A percentile compares a stretch with the other conserved stretches of the same genome.
phyloP scores from a whole-genome alignment of 2,797 vertebrate genomes.

The Eutrigla gurnardus region DNA sequence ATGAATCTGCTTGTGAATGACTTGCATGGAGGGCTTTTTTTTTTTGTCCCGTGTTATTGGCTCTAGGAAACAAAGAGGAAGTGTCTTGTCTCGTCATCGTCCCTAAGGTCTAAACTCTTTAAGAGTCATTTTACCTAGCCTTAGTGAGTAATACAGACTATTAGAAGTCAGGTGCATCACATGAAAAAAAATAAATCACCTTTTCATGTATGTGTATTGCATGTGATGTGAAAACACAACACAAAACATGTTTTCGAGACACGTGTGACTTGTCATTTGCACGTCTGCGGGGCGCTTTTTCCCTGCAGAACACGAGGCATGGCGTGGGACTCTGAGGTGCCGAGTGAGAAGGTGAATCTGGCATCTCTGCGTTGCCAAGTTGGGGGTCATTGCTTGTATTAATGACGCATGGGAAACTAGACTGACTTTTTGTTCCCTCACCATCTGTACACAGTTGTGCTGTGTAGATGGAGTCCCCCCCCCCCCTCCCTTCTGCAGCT shows the following conservation, averaged over 20 bases:
- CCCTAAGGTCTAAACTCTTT: neutral
- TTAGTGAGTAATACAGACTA: neutral
- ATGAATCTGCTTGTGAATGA: slow-evolving; percentile 71
- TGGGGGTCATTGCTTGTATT: slow-evolving; percentile 70
- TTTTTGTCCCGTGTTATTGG: slow-evolving; percentile 29
- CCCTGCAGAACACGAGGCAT: neutral
- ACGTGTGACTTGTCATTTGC: neutral
- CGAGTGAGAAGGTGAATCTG: slow-evolving; percentile 58
- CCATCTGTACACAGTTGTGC: slow-evolving; percentile 66
- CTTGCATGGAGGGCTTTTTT: slow-evolving; percentile 33
- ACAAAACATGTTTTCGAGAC: neutral
- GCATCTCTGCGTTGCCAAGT: slow-evolving; percentile 53
- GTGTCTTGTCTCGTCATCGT: slow-evolving; percentile 16
- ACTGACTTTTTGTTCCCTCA: slow-evolving; percentile 66
- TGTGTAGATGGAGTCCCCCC: slow-evolving; percentile 44
- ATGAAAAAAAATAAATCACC: neutral
- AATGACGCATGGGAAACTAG: slow-evolving; percentile 72
- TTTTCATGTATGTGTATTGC: neutral
- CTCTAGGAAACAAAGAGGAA: slow-evolving; percentile 48
- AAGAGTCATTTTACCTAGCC: slow-evolving; percentile 1
- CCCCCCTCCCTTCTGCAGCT: slow-evolving; percentile 19
- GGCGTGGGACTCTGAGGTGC: slow-evolving; percentile 39
- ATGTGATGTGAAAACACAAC: neutral
- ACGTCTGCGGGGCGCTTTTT: slow-evolving; percentile 1
- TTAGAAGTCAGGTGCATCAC: neutral